Evolutionary conservation across 2,113 vertebrate genomes (phyloP).

Genomic region (Pseudolaguvia tuberculata): DNA sequence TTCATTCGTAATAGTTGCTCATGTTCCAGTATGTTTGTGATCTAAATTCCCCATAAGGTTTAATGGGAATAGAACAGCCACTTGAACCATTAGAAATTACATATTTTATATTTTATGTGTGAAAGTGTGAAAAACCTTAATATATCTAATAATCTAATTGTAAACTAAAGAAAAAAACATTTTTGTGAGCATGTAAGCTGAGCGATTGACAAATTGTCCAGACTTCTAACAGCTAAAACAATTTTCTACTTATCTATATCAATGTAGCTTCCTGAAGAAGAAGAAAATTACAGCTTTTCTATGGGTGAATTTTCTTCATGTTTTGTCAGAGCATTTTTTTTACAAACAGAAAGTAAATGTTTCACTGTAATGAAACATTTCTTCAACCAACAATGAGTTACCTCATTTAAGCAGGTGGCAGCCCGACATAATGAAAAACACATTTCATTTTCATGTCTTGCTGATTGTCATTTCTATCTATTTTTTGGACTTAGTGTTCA

Average conservation of each 20-base stretch:
- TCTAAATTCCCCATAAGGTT: no score
- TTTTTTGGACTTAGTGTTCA: background rate
- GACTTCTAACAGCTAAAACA: background rate
- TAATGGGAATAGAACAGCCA: no score
- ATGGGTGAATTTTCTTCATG: constrained; percentile 6
- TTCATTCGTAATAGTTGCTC: no score
- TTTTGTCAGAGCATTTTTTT: background rate
- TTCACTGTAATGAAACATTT: constrained; percentile 5
- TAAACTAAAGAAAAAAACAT: no score
- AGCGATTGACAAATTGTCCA: no score
- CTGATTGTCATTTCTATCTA: background rate
- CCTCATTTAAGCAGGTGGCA: background rate
- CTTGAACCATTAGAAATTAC: no score
- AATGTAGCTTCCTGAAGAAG: background rate
- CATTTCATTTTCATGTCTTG: constrained; percentile 10
- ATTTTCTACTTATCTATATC: background rate
- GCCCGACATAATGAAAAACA: background rate
- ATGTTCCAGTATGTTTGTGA: no score
- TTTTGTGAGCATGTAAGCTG: no score
- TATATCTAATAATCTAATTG: no score
- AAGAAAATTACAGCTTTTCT: background rate
- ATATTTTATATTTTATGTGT: no score
- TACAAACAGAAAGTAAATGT: constrained; percentile 6
- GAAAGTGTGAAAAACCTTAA: no score
- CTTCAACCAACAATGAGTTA: background rate